Evolutionary conservation across 2,113 vertebrate species (phyloP), one percentile per base, ranked within the genome.

Genomic region (Pterocles burchelli): DNA sequence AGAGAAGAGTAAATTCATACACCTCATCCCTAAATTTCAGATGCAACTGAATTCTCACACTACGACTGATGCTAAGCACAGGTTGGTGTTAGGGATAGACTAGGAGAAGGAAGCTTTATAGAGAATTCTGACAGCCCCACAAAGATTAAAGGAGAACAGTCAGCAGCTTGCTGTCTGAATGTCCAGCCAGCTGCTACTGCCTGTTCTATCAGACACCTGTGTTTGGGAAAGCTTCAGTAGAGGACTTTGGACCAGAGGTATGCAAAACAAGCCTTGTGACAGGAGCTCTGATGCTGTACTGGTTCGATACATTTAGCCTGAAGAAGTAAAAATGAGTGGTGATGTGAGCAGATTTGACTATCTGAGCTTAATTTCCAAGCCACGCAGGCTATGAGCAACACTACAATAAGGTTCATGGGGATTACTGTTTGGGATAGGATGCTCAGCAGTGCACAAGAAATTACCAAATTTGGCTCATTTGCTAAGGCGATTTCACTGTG

Each of bases 361-460:
- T 21, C 46, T 58, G 57, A 54, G 15, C 41, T 58, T 58, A 17
- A 73, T 72, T 82, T 68, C 59, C 36, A 83, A 66, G 20, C n/a
- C 34, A 58, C 1, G 4, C 3, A 10, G 13, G 22, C 63, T 62
- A 29, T 3, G 8, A 93, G 65, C 68, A 76, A 19, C 25, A 26
- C 62, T 65, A 20, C 5, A 21, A 12, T 6, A 15, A 9, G 3
- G 51, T 80, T 80, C 43, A 31, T 0, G 0, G 18, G 33, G 9
- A 61, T 80, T 85, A 58, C 6, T 51, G 2, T 36, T 76, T 38
- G 36, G 36, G 54, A 70, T 25, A 68, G 33, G 21, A 51, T 45
- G 31, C 11, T 89, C 31, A 65, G 71, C 28, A 59, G 12, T 3
- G 2, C 62, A 68, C 17, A 21, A 29, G 46, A 70, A 89, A 88